Conservation (phyloP, 23 tunicate species). For the Phallusia fumigata region DNA sequence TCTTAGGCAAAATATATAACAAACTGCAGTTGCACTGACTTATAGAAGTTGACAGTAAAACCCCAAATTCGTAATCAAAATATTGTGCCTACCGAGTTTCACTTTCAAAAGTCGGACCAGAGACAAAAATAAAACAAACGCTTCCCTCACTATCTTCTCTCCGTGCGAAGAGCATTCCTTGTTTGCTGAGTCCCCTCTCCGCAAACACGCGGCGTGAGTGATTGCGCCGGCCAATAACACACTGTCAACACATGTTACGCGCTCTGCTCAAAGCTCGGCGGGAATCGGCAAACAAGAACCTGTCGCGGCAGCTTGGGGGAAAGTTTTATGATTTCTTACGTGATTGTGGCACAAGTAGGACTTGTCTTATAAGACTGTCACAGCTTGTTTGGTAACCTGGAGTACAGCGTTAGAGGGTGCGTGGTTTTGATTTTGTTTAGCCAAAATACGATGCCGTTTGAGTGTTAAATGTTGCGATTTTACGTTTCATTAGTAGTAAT, state of each 20-base stretch:
- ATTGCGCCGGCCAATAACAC: background rate
- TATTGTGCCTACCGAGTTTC: too few relatives aligned
- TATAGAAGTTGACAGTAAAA: too few relatives aligned
- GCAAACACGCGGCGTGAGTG: background rate
- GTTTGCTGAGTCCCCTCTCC: background rate
- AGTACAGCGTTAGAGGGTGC: background rate
- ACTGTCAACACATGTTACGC: slow-evolving; percentile 11
- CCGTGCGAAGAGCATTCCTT: background rate
- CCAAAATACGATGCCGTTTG: background rate
- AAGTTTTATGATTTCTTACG: background rate
- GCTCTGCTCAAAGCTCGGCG: slow-evolving; percentile 2
- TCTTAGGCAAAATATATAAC: too few relatives aligned
- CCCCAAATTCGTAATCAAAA: too few relatives aligned
- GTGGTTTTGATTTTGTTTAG: background rate
- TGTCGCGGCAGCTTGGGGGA: background rate
- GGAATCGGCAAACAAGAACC: background rate
- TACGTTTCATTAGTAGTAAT: too few relatives aligned
- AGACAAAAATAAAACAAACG: too few relatives aligned
- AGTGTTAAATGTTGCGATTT: background rate
- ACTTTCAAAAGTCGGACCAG: too few relatives aligned
- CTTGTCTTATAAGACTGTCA: background rate
- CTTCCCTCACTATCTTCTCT: too few relatives aligned
- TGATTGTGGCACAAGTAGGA: background rate
- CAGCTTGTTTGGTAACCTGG: background rate
- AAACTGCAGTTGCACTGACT: too few relatives aligned